phyloP scores from a whole-genome alignment of 2,113 vertebrate species.

The Rhinoderma darwinii region DNA sequence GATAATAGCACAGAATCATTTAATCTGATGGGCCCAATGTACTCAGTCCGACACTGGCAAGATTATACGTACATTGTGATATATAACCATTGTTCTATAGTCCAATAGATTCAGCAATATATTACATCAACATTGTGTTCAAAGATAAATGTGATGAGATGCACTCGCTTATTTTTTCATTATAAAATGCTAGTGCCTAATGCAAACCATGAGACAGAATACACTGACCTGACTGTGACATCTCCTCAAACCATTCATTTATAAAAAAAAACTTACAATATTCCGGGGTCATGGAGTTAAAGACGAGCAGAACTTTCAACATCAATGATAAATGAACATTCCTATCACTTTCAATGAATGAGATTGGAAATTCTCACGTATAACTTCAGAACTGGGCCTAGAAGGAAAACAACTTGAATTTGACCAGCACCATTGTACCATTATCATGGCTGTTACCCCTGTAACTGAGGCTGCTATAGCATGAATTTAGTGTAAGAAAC shows the following conservation, averaged over 20 bases:
- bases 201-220: constrained; percentile 29
- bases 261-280: constrained; percentile 13
- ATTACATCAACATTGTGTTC: not conserved
- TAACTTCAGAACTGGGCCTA: too few species aligned
- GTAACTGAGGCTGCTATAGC: too few species aligned
- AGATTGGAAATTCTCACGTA: constrained; percentile 60
- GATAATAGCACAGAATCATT: too few species aligned
- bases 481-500: too few species aligned
- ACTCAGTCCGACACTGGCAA: not conserved
- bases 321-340: constrained; percentile 15
- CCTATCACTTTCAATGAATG: constrained; percentile 58
- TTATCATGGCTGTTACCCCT: too few species aligned
- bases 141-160: not conserved
- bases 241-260: constrained; percentile 10
- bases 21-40: not conserved
- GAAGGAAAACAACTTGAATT: too few species aligned
- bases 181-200: not conserved
- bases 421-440: too few species aligned
- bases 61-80: not conserved
- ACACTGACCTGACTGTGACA: constrained; percentile 24
- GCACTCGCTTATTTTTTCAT: not conserved
- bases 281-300: not conserved
- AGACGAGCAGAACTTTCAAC: constrained; percentile 10
- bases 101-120: not conserved
- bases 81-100: not conserved